Evolutionary conservation across 2,113 vertebrate genomes (phyloP), one percentile per base, ranked within the genome.

Genomic region (Myiozetetes cayanensis): DNA sequence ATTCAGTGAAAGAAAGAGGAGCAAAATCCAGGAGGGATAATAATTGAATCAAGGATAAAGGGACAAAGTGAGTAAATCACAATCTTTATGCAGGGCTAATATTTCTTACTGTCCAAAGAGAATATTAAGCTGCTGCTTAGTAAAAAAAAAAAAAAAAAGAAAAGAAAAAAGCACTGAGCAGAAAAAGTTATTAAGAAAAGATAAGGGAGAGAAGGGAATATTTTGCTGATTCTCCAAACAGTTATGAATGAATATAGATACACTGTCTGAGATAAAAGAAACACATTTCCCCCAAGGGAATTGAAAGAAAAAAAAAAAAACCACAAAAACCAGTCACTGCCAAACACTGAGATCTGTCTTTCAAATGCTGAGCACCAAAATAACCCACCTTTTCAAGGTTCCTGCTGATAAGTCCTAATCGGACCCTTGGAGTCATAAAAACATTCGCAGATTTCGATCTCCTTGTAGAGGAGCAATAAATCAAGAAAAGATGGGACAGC

Each of bases 181-280:
- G 76, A 68, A 81, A 90, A 95, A 72, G 80, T 96, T 95, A 94
- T 94, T 93, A 95, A 93, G 89, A 66, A 85, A 73, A 93, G 94
- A 95, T 94, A 94, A 96, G 88, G 70, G 68, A 91, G 76, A 37
- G 75, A 95, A 95, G 66, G 77, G 83, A 93, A 75, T 95, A 93
- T 95, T 95, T 90, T 96, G 95, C 88, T 95, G 94, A 97, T 95
- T 92, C 80, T 96, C 81, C 56, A 37, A 94, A 84, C 92, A 73
- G 88, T 94, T 96, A 89, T 94, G 95, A 94, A 97, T 95, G 79
- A 91, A 87, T 86, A 90, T 46, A 95, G 94, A 97, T 95, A 85
- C 53, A 53, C 50, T 37, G 72, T 43, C 61, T 70, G 79, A 49
- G 94, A 97, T 96, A 97, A 95, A 95, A 90, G 84, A 93, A 96